Base-by-base conservation (phyloP, 2,797 vertebrate genomes). In the Telmatherina bonti region DNA sequence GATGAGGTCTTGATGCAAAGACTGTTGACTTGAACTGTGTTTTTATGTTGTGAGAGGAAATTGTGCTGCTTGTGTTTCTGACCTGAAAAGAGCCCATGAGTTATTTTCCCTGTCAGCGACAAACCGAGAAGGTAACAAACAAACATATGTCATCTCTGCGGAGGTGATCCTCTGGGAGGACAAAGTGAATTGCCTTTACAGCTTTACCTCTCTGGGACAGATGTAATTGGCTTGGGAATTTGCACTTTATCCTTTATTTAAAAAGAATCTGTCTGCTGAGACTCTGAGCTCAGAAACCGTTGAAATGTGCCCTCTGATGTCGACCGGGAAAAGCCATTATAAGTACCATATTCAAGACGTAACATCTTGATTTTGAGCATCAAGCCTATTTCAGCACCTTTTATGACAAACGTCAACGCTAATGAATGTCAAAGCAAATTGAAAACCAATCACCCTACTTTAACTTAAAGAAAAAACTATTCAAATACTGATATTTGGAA, bases 91-190 rank as follows among this genome's bases (percentile, higher is more conserved):
- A 78, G 45, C 64, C 74, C 9, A 20, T 59, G 12, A 74, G 80
- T 82, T 84, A 77, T 79, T 85, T 84, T 67, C 71, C 31, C 72
- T 58, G 67, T 76, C 73, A 90, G 72, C 43, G 80, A 38, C 84
- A 73, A 66, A 74, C 82, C 64, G 78, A 81, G 57, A 72, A 79
- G n/a, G 52, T 31, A 71, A 78, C 56, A 86, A 87, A 92, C 85
- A 87, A 92, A 89, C 93, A 93, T 92, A 92, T 92, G 92, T 77
- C 68, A 57, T 93, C 90, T 90, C 89, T 43, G 24, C 71, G 88
- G 92, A 87, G 62, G 27, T 6, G 30, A 58, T 91, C 93, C 89
- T 85, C 5, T 67, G 90, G 91, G 92, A 92, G 64, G 56, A 12
- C 9, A 4, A 60, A 85, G 83, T 80, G 90, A 92, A 93, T 92